Conservation (phyloP, 2,797 vertebrate genomes). For the Notamacropus eugenii region DNA sequence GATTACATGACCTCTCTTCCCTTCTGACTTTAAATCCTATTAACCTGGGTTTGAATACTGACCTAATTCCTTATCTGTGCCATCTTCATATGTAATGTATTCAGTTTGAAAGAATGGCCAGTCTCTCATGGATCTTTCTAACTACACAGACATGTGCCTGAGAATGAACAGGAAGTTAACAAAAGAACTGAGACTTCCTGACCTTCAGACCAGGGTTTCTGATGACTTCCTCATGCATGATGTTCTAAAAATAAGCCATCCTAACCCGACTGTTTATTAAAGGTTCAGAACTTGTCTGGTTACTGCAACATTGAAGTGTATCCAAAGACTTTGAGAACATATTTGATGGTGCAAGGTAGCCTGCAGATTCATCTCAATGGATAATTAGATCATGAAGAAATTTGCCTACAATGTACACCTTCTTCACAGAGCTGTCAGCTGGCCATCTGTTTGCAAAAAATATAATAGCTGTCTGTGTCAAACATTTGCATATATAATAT, state of each 20-base stretch:
- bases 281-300: not conserved
- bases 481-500: not conserved
- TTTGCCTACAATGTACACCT: not conserved
- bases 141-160: not conserved
- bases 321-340: not conserved
- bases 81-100: not conserved
- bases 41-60: not conserved
- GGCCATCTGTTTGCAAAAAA: not conserved
- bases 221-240: not conserved
- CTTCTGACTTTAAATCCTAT: not conserved
- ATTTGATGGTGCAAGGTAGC: not conserved
- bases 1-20: not conserved
- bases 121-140: not conserved
- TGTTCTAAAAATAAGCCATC: not conserved
- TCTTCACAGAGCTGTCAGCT: not conserved
- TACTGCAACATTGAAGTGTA: not conserved
- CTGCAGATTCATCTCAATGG: not conserved
- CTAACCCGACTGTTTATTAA: not conserved
- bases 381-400: not conserved
- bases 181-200: not conserved
- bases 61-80: not conserved
- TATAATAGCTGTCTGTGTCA: not conserved
- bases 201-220: not conserved
- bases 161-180: not conserved
- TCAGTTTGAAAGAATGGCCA: not conserved